Base-by-base conservation (phyloP, 2,888 invertebrate species). In the Tenthredo amoena region DNA sequence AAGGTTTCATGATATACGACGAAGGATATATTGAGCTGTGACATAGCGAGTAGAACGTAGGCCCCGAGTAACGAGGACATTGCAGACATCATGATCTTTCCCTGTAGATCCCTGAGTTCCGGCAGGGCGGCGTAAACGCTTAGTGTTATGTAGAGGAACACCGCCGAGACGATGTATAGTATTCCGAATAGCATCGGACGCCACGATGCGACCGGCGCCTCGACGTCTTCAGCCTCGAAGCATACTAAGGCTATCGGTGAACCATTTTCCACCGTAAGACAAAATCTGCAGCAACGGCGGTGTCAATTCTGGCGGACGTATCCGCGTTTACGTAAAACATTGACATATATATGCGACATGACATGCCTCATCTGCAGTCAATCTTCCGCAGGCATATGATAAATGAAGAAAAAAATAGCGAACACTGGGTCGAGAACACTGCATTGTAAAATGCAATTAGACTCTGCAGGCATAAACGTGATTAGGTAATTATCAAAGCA, bases 91-190 rank as follows among this genome's bases (percentile, higher is more conserved):
- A 96, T 95, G 88, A 96, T 95, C 88, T 95, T 94, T 58, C 96
- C 96, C 94, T 96, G 95, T 21, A 96, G 93, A 86, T 95, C 95
- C 83, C 96, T 94, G 89, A 96, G 92, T 90, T 95, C 95, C 7
- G 96, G 96, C 37, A 96, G 91, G 77, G 94, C 93, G 72, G 94
- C 91, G 91, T 96, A 97, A 3, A 96, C 95, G 0, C 94, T 91
- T 47, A 96, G 93, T 0, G 96, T 96, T 12, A 94, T 90, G 10
- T 95, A 88, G 0, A 96, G 93, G 89, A 96, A 96, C 34, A 95
- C 89, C 0, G 95, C 94, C 0, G 96, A 96, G n/a, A 95, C 91
- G 2, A 95, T 92, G 85, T 90, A 88, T 40, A 90, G 88, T 34
- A 87, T 83, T 12, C 91, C 91, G 84, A 91, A 88, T 1, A 91